Conservation (phyloP, 2,113 vertebrate genomes). For the Varanus komodoensis region DNA sequence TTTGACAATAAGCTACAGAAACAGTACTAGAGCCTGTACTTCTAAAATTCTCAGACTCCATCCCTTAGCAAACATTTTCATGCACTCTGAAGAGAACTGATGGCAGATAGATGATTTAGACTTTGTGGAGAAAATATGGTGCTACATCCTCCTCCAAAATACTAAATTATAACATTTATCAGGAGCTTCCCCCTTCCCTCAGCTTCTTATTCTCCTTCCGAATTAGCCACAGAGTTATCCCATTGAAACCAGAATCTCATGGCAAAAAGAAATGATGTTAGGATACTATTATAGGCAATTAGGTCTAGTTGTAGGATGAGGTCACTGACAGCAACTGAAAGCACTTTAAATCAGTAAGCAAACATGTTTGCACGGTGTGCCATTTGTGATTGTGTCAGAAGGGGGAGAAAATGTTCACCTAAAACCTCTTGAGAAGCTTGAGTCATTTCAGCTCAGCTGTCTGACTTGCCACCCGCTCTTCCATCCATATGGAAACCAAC, state of each 20-base stretch:
- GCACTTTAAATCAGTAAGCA: not conserved
- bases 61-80: not conserved
- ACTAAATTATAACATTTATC: not conserved
- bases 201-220: not conserved
- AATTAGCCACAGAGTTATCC: not conserved
- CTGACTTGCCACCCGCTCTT: not conserved
- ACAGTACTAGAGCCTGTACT: not conserved
- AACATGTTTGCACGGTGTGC: not conserved
- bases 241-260: not conserved
- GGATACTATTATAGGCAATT: not conserved
- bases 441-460: not conserved
- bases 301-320: not conserved
- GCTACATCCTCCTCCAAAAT: not conserved
- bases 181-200: not conserved
- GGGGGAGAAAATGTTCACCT: not conserved
- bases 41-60: not conserved
- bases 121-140: not conserved
- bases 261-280: not conserved
- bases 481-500: not conserved
- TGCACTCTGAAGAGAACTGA: not conserved
- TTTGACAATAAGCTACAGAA: not conserved
- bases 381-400: too few species aligned
- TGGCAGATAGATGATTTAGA: not conserved
- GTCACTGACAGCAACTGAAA: not conserved
- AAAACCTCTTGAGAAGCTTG: not conserved